A percentile compares a stretch with the other conserved stretches of the same genome.
Conservation (phyloP, 37 sponge, comb jelly and placozoan species). For the Chondrosia reniformis region DNA sequence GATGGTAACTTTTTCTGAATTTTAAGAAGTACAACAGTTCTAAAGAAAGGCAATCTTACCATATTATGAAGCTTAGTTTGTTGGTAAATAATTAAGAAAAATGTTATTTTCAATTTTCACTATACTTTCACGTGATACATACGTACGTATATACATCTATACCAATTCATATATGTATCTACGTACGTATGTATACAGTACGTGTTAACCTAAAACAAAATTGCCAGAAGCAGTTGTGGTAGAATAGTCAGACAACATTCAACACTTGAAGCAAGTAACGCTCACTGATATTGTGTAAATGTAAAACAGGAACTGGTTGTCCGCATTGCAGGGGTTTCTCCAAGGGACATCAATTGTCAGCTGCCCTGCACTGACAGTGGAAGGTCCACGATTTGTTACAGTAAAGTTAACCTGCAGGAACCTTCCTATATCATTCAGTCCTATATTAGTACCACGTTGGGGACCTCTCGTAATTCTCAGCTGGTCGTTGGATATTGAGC, state of each 20-base stretch:
- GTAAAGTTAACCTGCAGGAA: slow-evolving; percentile 1
- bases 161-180: not conserved
- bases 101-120: no score
- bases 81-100: no score
- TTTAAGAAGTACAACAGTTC: no score
- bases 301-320: not conserved
- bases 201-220: not conserved
- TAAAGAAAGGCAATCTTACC: no score
- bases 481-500: slow-evolving; percentile 9
- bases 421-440: not conserved
- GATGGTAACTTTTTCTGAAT: no score
- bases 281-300: not conserved
- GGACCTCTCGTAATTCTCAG: not conserved
- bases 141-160: not conserved
- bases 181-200: not conserved
- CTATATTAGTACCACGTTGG: not conserved
- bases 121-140: no score
- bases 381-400: slow-evolving; percentile 1
- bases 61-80: no score
- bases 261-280: no score
- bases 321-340: slow-evolving; percentile 3
- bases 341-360: not conserved
- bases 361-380: not conserved
- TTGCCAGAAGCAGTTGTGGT: no score
- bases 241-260: no score